Percentiles rank a stretch among this genome's conserved stretches.
phyloP scores from a whole-genome alignment of 1,140 invertebrate species.

The Caenorhabditis briggsae region DNA sequence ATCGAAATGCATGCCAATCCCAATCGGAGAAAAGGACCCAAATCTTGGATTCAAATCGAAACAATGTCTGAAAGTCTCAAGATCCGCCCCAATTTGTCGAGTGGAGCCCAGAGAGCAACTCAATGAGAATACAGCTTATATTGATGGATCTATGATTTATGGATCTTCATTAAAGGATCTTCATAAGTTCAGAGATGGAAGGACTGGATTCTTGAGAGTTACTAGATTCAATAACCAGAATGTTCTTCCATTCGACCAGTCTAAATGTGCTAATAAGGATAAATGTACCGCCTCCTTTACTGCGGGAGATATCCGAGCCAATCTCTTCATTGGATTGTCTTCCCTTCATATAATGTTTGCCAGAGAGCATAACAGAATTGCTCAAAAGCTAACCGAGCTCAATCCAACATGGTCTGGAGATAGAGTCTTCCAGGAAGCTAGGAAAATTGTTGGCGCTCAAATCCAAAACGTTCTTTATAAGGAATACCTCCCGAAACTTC shows the following conservation, averaged over 20 bases:
- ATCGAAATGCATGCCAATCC: conserved; percentile 76
- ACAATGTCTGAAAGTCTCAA: conserved; percentile 75
- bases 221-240: conserved; percentile 74
- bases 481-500: conserved; percentile 72
- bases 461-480: conserved; percentile 76
- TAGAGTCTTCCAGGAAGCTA: conserved; percentile 79
- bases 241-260: conserved; percentile 76
- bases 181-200: conserved; percentile 76
- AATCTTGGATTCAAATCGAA: conserved; percentile 75
- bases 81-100: conserved; percentile 76
- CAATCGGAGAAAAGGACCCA: conserved; percentile 72
- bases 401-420: conserved; percentile 72
- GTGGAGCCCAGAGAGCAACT: conserved; percentile 71
- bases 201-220: conserved; percentile 77
- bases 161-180: conserved; percentile 75
- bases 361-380: conserved; percentile 76
- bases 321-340: conserved; percentile 76
- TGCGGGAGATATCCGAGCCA: conserved; percentile 77
- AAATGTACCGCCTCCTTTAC: conserved; percentile 75
- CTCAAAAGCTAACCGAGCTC: conserved; percentile 66
- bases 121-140: conserved; percentile 68
- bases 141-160: conserved; percentile 76
- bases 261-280: conserved; percentile 67
- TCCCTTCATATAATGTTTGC: conserved; percentile 77
- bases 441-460: conserved; percentile 80